Evolutionary conservation across 2,888 invertebrate genomes (phyloP).

Genomic region (Agelastica alni): DNA sequence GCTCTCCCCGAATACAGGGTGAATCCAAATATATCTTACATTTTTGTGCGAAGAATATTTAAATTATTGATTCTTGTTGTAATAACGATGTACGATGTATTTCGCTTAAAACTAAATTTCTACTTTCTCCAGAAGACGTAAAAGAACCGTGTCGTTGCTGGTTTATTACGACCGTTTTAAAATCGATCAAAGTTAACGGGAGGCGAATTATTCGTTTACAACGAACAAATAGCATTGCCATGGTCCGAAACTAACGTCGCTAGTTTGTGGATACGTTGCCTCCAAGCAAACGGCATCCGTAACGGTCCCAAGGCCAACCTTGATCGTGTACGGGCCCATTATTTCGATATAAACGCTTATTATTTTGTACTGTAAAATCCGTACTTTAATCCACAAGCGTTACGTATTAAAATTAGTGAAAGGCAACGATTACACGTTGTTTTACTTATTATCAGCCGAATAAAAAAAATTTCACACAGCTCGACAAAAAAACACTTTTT

Average conservation of each 20-base stretch:
- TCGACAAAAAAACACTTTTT: too few species aligned
- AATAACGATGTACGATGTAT: too few species aligned
- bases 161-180: conserved; percentile 7
- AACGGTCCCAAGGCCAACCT: conserved; percentile 42
- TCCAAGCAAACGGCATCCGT: conserved; percentile 35
- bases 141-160: not conserved
- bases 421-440: too few species aligned
- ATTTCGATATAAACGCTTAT: not conserved
- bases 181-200: conserved; percentile 31
- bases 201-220: not conserved
- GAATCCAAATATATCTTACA: too few species aligned
- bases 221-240: conserved; percentile 24
- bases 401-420: too few species aligned
- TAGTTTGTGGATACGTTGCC: conserved; percentile 20
- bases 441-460: too few species aligned
- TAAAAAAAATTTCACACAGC: too few species aligned
- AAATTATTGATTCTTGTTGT: too few species aligned
- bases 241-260: conserved; percentile 28
- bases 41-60: too few species aligned
- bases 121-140: conserved; percentile 6
- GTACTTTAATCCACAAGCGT: too few species aligned
- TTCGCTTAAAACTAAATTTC: too few species aligned
- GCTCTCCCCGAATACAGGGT: too few species aligned
- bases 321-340: not conserved
- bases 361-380: not conserved